Base-by-base conservation (phyloP, 2,888 invertebrate species). In the Macrophya alboannulata region DNA sequence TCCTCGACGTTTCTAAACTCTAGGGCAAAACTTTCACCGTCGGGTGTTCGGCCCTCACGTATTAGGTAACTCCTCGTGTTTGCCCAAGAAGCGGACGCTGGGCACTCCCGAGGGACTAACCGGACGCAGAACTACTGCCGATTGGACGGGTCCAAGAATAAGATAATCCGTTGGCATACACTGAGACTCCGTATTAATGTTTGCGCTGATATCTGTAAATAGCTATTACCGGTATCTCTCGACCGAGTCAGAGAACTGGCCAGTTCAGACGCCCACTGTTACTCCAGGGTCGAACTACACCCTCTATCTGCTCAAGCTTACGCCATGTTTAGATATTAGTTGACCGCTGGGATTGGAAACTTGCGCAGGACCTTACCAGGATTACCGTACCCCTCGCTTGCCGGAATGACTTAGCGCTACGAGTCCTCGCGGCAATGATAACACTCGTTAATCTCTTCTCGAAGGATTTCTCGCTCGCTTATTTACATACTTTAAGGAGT, bases 201-300 rank as follows among this genome's bases (percentile, higher is more conserved):
- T 93, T 93, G 92, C 91, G 87, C 88, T 92, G 91, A 91, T 92
- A 92, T 93, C 92, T 92, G 92, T 92, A 92, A 93, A 92, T 91
- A 92, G 92, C 90, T 90, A 90, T 90, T 91, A 91, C 90, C 90
- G 88, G 89, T 89, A 91, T 87, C 84, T 85, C 87, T 72, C 40
- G 81, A 51, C 77, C 77, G 77, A 77, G 51, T 77, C 77, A 77
- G 51, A 77, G 77, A 77, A n/a, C 81, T 37, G 62, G 59, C 37
- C 51, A 45, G 77, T 77, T 55, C 31, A 77, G 77, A 77, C 77
- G 51, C 48, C 31, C 77, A n/a, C 15, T 55, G 31, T 77, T 43
- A 25, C 77, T 55, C 77, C 55, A 37, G 51, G 51, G 37, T 55
- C 77, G 37, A 77, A 55, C 17, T 55, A 37, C n/a, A 45, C 55